Base-by-base conservation (phyloP, 2,113 vertebrate genomes). In the Coreoperca whiteheadi region DNA sequence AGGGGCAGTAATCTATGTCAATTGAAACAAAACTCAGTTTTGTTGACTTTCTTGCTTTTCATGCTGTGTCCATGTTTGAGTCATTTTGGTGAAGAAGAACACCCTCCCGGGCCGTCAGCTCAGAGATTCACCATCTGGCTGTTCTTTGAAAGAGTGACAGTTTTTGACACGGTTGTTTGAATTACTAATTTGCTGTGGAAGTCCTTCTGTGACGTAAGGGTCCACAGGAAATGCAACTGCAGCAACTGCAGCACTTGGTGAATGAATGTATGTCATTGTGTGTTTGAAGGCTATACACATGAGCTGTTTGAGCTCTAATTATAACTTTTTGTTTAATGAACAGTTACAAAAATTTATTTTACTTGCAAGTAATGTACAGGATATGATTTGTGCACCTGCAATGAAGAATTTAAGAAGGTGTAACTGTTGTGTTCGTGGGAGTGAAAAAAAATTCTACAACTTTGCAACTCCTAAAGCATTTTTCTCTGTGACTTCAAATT, bases 111-210 rank as follows among this genome's bases (percentile, higher is more conserved):
- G 46, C 86, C 50, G 60, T 88, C 82, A 74, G 69, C 73, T 85
- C 61, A 65, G 82, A 74, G 83, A 85, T 79, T 83, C 83, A 73
- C 91, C 90, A 93, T 92, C 89, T 92, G 93, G 88, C 82, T 83
- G 61, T 72, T 92, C 82, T 82, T 85, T 89, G 86, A 91, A 61
- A 87, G 84, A 89, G 77, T 82, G 89, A 87, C 89, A 90, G 75
- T 69, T 90, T 93, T 77, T 30, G 70, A 88, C 85, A 89, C 20
- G 61, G 69, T 88, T 89, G 81, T 86, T 89, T 89, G 84, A 91
- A 87, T 91, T 63, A 86, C 83, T 91, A 81, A 91, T 91, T 88
- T 84, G 30, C 77, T 82, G 43, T 82, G 71, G 78, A 89, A 82
- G 87, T 84, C 76, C 46, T 86, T 86, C 60, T 77, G 75, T 79